phyloP scores from a whole-genome alignment of 2,113 vertebrate species.

The Guaruba guarouba region DNA sequence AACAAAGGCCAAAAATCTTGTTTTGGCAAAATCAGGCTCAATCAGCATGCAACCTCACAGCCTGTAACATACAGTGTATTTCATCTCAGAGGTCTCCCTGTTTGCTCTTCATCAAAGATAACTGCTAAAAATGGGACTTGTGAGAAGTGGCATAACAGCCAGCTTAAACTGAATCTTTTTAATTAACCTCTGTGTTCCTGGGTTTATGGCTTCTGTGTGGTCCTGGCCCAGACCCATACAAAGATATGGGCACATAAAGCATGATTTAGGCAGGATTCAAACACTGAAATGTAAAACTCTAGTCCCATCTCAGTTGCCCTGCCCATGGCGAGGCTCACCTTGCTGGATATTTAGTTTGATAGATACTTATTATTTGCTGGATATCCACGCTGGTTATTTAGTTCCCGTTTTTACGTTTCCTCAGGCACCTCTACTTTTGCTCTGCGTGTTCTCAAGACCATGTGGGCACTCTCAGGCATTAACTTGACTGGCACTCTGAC shows the following conservation, averaged over 20 bases:
- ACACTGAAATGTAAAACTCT: not conserved
- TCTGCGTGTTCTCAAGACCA: not conserved
- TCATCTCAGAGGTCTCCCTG: not conserved
- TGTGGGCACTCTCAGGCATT: rapidly evolving
- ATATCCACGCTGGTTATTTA: not conserved
- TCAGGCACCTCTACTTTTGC: not conserved
- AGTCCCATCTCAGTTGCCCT: not conserved
- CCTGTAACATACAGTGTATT: not conserved
- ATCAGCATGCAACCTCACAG: not conserved
- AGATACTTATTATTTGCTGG: no score
- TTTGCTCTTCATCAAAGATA: not conserved
- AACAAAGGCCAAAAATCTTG: not conserved
- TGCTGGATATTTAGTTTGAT: not conserved
- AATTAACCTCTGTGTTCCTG: not conserved
- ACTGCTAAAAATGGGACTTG: not conserved
- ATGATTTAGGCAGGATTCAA: not conserved
- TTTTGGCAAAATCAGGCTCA: not conserved
- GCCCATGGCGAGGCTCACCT: not conserved
- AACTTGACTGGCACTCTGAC: not conserved
- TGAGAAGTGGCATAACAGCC: not conserved
- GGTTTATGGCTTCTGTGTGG: not conserved
- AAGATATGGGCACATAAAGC: not conserved
- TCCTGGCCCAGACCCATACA: not conserved
- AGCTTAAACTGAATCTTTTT: not conserved
- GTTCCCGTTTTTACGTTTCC: not conserved